phyloP scores from a whole-genome alignment of 2,797 vertebrate species.

The Lepidocolaptes lacrymiger region DNA sequence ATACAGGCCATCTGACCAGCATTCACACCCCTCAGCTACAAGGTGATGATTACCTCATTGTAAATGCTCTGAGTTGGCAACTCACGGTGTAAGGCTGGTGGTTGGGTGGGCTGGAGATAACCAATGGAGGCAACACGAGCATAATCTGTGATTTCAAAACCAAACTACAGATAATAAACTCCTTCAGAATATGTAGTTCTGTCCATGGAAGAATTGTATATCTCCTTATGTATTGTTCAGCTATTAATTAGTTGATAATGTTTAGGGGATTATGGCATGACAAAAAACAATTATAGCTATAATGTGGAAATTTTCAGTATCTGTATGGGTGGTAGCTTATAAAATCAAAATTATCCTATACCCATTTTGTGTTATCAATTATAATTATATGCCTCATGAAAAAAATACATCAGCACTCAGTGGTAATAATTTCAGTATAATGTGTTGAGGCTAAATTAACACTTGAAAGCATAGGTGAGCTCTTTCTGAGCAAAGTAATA shows the following conservation, averaged over 20 bases:
- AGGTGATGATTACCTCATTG: conserved; percentile 71
- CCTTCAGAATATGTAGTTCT: background rate
- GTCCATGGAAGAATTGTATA: background rate
- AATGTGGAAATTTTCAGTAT: conserved; percentile 14
- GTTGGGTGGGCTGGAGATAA: conserved; percentile 5
- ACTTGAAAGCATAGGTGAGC: conserved; percentile 31
- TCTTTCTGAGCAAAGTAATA: background rate
- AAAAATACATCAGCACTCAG: background rate
- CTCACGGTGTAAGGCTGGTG: conserved; percentile 9
- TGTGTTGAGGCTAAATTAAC: conserved; percentile 37
- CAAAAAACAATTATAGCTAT: conserved; percentile 3
- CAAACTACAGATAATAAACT: background rate
- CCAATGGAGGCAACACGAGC: background rate
- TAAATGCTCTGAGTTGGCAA: background rate
- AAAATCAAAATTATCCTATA: conserved; percentile 47
- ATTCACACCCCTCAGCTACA: conserved; percentile 67
- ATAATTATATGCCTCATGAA: conserved; percentile 16
- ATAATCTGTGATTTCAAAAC: background rate
- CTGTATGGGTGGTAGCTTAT: conserved; percentile 1
- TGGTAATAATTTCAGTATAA: conserved; percentile 24
- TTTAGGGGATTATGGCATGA: conserved; percentile 20
- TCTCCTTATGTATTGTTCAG: conserved; percentile 18
- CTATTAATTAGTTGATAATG: conserved; percentile 38
- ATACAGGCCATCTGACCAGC: conserved; percentile 76
- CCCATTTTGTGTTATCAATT: conserved; percentile 43